Base-by-base conservation (phyloP, 2,797 vertebrate species). In the Petrocephalus schoutedeni region DNA sequence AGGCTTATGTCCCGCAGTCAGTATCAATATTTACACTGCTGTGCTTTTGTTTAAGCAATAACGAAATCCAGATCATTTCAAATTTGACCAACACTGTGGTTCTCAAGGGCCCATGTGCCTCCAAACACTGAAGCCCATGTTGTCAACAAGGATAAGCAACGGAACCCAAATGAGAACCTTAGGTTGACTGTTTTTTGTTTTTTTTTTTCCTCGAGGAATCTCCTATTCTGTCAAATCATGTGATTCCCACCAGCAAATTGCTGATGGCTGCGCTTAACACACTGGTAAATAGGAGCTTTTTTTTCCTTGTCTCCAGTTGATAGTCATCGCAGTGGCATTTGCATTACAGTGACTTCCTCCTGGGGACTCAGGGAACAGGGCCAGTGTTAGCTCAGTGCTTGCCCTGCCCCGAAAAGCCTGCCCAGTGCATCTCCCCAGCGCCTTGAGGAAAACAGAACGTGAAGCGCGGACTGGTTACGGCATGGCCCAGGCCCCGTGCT, bases 281-380 rank as follows among this genome's bases (percentile, higher is more conserved):
- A 61, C 16, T 51, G 12, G 16, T 28, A 84, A 84, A 67, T 32
- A 54, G 45, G 51, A 64, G 41, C 14, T 53, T 21, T 56, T 67
- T 84, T 80, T 28, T 3, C 45, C 41, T 21, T 49, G 36, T 58
- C 21, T 57, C 28, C 71, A 41, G 21, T 56, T 57, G 84, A 88
- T 89, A 82, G 58, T 49, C 51, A 89, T 88, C 87, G 8, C 57
- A 51, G 77, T 56, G 5, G 36, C 7, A 87, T 87, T 87, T 88
- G 86, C 87, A 87, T 59, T 8, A 14, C 10, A 36, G 58, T 83
- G 21, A 67, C 53, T 88, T 87, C 85, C 87, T 80, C 87, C 36
- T 23, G 49, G 56, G 56, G 84, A 32, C 32, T 21, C 32, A 58
- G 56, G 21, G 84, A 85, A 85, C 23, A 2, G 53, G 6, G 14